These are phyloP conservation scores for Pelecanus crispus DNA, from an alignment of 2,113 vertebrate species.

Conservation along the genomic window DNA sequence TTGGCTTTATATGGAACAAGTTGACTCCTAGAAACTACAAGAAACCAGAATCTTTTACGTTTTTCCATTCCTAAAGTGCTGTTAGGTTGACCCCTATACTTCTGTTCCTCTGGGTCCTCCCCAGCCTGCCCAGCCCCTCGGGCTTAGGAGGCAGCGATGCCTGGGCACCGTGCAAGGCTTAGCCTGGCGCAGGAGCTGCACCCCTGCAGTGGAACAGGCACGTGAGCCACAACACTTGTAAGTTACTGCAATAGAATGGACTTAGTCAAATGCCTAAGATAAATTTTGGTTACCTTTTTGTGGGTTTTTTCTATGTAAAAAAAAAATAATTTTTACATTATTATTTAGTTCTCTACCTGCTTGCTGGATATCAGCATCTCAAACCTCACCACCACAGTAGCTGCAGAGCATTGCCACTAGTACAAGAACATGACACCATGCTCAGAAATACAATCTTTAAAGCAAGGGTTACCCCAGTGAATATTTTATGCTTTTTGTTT, in stretches of 20 bases:
- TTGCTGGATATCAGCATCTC: not conserved
- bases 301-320: not conserved
- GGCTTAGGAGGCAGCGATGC: fast-evolving
- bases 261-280: not conserved
- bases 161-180: not conserved
- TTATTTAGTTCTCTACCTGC: not conserved
- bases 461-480: not conserved
- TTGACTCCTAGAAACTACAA: not conserved
- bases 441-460: not conserved
- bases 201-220: not conserved
- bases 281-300: not conserved
- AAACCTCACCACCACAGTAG: not conserved
- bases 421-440: not conserved
- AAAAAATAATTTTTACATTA: not conserved
- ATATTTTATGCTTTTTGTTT: not conserved
- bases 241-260: not conserved
- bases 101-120: not conserved
- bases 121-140: fast-evolving
- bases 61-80: not conserved
- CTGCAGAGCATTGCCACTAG: not conserved
- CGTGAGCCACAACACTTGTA: not conserved
- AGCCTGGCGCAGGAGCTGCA: not conserved
- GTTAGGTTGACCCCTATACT: not conserved
- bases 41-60: not conserved
- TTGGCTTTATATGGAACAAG: not conserved